These are phyloP conservation scores for Lutjanus campechanus DNA, from an alignment of 2,797 vertebrate species.

Conservation along the genomic window DNA sequence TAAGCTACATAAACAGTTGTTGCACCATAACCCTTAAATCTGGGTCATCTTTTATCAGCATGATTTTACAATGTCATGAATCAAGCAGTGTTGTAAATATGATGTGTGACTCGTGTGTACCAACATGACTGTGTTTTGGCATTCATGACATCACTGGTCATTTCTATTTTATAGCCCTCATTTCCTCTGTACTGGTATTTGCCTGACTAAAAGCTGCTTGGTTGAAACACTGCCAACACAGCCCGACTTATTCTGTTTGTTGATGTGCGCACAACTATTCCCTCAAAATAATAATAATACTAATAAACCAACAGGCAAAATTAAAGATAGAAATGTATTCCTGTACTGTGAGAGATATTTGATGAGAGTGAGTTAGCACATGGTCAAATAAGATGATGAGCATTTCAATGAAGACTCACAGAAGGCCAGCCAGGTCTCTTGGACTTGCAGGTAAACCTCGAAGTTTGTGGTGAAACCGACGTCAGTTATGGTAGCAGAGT, in stretches of 20 bases:
- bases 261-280: too few relatives aligned
- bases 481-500: slow-evolving; percentile 71
- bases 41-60: slow-evolving; percentile 19
- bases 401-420: slow-evolving; percentile 80
- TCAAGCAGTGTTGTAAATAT: slow-evolving; percentile 2
- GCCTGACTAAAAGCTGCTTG: background rate
- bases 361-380: background rate
- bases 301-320: background rate
- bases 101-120: background rate
- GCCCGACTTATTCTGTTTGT: background rate
- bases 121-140: background rate
- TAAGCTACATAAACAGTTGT: background rate
- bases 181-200: slow-evolving; percentile 9
- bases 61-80: slow-evolving; percentile 14
- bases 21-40: background rate
- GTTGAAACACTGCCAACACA: background rate
- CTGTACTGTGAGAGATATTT: background rate
- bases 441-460: slow-evolving; percentile 85
- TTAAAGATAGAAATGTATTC: background rate
- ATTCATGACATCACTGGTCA: background rate
- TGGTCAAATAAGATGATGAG: background rate
- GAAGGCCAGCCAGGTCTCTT: slow-evolving; percentile 93
- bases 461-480: slow-evolving; percentile 89
- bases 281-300: background rate
- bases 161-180: background rate